phyloP scores from a whole-genome alignment of 2,113 vertebrate species.

The Nestor notabilis region DNA sequence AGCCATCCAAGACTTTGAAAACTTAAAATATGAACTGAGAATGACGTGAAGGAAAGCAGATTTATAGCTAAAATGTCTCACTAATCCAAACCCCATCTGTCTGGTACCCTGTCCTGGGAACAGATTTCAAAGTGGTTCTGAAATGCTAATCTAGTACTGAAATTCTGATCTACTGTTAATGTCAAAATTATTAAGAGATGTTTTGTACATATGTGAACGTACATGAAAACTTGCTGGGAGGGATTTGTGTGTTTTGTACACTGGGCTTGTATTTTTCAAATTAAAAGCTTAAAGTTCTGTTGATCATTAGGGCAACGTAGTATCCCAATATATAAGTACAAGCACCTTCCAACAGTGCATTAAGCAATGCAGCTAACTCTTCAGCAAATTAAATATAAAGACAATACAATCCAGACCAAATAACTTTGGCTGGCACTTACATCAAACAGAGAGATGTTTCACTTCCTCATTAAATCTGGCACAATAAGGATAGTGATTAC shows the following conservation, averaged over 20 bases:
- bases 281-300: neutral
- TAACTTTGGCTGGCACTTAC: neutral
- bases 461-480: neutral
- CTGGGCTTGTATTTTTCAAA: neutral
- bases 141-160: constrained; percentile 17
- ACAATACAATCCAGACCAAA: neutral
- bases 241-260: neutral
- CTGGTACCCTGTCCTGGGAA: neutral
- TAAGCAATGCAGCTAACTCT: neutral
- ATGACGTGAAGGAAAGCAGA: neutral
- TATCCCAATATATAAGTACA: neutral
- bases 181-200: neutral
- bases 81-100: neutral
- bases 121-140: constrained; percentile 29
- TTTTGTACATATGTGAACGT: neutral
- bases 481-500: neutral
- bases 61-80: neutral
- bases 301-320: neutral
- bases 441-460: neutral
- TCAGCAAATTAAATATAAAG: neutral
- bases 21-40: neutral
- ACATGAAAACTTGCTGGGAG: neutral
- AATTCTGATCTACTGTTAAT: neutral
- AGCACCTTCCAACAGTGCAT: neutral
- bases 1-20: neutral